phyloP scores from a whole-genome alignment of 2,113 vertebrate genomes.

The Spea multiplicata region DNA sequence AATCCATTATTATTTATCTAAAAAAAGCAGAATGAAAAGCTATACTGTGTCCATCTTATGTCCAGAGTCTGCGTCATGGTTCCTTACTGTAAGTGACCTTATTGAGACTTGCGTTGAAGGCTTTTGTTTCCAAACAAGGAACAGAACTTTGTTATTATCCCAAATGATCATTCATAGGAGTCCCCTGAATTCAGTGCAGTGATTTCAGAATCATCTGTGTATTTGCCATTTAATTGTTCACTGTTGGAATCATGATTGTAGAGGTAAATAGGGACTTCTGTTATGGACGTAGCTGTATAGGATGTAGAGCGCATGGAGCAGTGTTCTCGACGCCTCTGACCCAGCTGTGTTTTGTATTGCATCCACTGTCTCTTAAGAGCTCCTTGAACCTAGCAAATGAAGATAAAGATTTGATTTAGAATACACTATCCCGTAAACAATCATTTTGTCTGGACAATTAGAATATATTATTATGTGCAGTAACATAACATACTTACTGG shows the following conservation, averaged over 20 bases:
- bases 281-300: slow-evolving; percentile 83
- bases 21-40: background rate
- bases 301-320: slow-evolving; percentile 80
- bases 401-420: too few relatives aligned
- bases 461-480: too few relatives aligned
- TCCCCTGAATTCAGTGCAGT: slow-evolving; percentile 78
- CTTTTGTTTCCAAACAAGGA: slow-evolving; percentile 30
- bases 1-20: background rate
- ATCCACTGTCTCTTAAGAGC: slow-evolving; percentile 89
- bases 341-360: slow-evolving; percentile 84
- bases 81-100: background rate
- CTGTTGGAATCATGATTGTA: slow-evolving; percentile 78
- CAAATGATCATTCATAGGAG: slow-evolving; percentile 69
- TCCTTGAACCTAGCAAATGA: slow-evolving; percentile 76
- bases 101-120: slow-evolving; percentile 20
- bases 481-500: too few relatives aligned
- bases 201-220: slow-evolving; percentile 75
- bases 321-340: slow-evolving; percentile 78
- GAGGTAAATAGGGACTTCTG: slow-evolving; percentile 78
- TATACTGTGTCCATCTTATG: background rate
- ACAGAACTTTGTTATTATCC: background rate
- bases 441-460: too few relatives aligned
- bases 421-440: too few relatives aligned
- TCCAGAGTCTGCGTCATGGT: background rate
- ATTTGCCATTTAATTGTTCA: slow-evolving; percentile 73